Evolutionary conservation across 2,797 vertebrate species (phyloP).

Genomic region (Pipistrellus nathusii): DNA sequence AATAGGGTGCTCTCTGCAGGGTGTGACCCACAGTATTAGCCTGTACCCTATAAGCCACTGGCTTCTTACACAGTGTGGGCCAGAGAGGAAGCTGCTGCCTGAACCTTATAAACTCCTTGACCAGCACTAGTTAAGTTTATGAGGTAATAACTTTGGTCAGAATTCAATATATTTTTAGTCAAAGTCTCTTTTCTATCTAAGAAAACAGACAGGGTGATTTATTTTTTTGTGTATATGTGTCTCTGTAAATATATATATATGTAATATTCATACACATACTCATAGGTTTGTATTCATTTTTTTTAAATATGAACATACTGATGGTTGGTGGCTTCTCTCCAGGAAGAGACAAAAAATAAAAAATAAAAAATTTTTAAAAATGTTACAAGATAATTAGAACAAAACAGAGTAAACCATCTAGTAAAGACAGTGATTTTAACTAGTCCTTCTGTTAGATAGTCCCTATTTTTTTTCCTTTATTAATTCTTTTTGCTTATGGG

Average conservation of each 20-base stretch:
- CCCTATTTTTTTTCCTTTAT: not conserved
- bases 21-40: not conserved
- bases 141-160: not conserved
- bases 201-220: not conserved
- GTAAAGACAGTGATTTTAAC: not conserved
- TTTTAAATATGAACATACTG: not conserved
- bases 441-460: not conserved
- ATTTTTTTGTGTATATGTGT: not conserved
- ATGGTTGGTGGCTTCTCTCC: not conserved
- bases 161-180: not conserved
- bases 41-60: not conserved
- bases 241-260: not conserved
- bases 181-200: not conserved
- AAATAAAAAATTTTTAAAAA: not conserved
- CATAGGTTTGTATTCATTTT: not conserved
- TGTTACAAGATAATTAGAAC: not conserved
- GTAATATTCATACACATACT: not conserved
- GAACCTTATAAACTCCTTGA: not conserved
- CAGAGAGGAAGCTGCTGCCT: not conserved
- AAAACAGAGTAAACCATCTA: not conserved
- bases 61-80: not conserved
- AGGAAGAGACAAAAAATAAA: not conserved
- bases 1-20: not conserved
- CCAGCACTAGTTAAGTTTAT: not conserved
- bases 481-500: not conserved